A percentile compares a stretch with the other conserved stretches of the same genome.
Evolutionary conservation across 2,888 invertebrate species (phyloP).

Genomic region (Kryphioiulus occultus): DNA sequence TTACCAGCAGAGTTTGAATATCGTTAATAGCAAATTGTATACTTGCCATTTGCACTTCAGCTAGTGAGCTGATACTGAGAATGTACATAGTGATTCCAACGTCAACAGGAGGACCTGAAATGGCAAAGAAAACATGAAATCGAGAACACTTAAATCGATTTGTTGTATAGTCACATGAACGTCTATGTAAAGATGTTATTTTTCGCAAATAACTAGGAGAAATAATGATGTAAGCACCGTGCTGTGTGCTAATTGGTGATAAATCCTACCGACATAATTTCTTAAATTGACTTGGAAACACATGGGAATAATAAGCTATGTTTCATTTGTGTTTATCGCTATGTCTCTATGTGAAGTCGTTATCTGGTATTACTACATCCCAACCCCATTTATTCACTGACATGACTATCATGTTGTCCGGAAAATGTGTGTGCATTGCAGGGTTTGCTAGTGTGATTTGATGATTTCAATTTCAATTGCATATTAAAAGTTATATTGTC

Average conservation of each 20-base stretch:
- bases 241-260: not conserved
- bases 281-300: not conserved
- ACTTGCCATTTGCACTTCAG: slow-evolving; percentile 95
- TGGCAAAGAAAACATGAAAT: not conserved
- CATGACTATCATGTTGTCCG: not conserved
- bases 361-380: too few species aligned
- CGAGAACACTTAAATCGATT: too few species aligned
- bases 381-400: not conserved
- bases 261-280: not conserved
- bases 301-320: not conserved
- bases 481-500: too few species aligned
- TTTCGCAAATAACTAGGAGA: not conserved
- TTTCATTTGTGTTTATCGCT: too few species aligned
- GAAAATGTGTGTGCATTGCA: not conserved
- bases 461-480: too few species aligned
- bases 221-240: not conserved
- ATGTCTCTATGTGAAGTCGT: too few species aligned
- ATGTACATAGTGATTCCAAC: slow-evolving; percentile 98
- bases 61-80: slow-evolving; percentile 97
- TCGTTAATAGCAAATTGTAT: not conserved
- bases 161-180: too few species aligned
- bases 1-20: not conserved
- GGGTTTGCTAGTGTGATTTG: too few species aligned
- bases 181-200: not conserved
- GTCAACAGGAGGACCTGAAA: slow-evolving; percentile 95